Evolutionary conservation across 2,797 vertebrate species (phyloP).

Genomic region (Crenuchus spilurus): DNA sequence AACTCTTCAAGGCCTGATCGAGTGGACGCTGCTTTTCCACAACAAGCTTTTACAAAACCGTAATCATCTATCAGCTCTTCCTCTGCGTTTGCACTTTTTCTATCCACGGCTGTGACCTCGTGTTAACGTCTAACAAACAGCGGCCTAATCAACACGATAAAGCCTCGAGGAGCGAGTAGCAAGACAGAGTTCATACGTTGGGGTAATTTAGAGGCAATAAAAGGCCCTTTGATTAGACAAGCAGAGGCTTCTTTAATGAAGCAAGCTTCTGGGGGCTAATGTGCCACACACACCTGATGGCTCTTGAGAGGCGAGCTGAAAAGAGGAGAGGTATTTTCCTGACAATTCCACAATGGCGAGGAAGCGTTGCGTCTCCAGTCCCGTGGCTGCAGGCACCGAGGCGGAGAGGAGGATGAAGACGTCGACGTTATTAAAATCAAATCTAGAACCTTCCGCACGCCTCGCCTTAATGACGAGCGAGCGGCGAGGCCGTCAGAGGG

Average conservation of each 20-base stretch:
- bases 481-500: constrained; percentile 87
- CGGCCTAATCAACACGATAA: constrained; percentile 41
- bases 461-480: constrained; percentile 89
- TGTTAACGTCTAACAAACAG: neutral
- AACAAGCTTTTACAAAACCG: no score
- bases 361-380: constrained; percentile 76
- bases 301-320: constrained; percentile 73
- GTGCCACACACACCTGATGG: constrained; percentile 82
- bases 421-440: constrained; percentile 93
- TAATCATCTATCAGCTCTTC: constrained; percentile 61
- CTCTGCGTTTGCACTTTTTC: constrained; percentile 8
- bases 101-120: neutral
- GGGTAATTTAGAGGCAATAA: constrained; percentile 51
- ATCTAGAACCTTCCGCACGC: constrained; percentile 86
- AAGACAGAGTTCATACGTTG: constrained; percentile 36
- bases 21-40: no score
- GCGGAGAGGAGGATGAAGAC: constrained; percentile 87
- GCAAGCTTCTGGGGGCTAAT: constrained; percentile 72
- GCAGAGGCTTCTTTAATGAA: constrained; percentile 66
- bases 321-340: constrained; percentile 74
- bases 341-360: constrained; percentile 76
- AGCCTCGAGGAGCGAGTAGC: constrained; percentile 32
- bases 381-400: constrained; percentile 81
- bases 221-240: constrained; percentile 67
- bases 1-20: no score